These are phyloP conservation scores for Progne subis DNA, from an alignment of 2,113 vertebrate species.

Conservation along the genomic window DNA sequence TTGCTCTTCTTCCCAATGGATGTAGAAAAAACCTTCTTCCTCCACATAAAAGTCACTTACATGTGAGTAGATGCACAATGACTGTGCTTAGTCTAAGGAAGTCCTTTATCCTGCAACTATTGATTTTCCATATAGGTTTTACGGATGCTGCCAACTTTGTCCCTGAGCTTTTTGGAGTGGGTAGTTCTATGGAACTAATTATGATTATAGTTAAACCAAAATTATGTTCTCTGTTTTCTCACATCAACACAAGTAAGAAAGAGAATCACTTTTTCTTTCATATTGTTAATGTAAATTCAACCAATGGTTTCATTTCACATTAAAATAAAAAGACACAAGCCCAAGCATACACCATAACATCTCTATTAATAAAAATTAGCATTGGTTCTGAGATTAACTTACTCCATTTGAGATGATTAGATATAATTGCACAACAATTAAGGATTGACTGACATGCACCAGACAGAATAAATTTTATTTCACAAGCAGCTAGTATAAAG, in stretches of 20 bases:
- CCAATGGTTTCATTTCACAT: background rate
- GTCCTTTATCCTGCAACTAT: background rate
- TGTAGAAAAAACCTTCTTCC: background rate
- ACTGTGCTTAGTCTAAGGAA: background rate
- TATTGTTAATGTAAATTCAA: background rate
- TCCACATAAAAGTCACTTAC: background rate
- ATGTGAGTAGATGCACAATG: background rate
- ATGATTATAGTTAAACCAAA: background rate
- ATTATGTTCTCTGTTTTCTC: background rate
- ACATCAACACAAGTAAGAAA: background rate
- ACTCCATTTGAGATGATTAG: background rate
- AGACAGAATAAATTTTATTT: slow-evolving; percentile 6
- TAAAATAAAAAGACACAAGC: background rate
- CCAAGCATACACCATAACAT: background rate
- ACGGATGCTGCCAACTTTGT: background rate
- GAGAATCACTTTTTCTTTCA: background rate
- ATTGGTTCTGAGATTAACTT: background rate
- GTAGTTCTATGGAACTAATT: background rate
- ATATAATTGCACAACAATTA: background rate
- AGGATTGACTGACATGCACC: background rate
- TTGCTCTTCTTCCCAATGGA: background rate
- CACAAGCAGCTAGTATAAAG: background rate
- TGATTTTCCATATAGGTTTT: background rate
- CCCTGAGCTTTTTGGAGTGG: background rate
- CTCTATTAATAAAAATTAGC: background rate